These are phyloP conservation scores for Drosophila parvula DNA, from an alignment of 1,140 invertebrate species.

Conservation along the genomic window DNA sequence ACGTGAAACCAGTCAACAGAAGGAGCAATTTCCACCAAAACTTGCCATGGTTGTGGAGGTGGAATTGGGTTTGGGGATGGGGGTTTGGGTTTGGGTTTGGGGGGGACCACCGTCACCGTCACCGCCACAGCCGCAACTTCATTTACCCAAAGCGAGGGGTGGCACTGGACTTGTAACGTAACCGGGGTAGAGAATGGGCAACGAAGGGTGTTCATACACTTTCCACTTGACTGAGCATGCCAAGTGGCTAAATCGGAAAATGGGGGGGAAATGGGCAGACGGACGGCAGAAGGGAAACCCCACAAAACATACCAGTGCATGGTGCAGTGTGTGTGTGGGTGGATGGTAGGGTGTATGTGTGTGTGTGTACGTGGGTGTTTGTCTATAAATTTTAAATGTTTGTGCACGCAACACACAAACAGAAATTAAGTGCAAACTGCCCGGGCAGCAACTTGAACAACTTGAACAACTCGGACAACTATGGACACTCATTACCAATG, in stretches of 20 bases:
- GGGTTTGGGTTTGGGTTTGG: neutral
- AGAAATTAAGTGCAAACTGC: slow-evolving; percentile 52
- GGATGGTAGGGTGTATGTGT: no score
- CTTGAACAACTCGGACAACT: slow-evolving; percentile 40
- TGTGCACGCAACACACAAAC: slow-evolving; percentile 51
- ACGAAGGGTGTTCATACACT: slow-evolving; percentile 24
- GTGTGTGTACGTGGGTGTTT: slow-evolving; percentile 7
- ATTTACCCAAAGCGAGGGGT: slow-evolving; percentile 22
- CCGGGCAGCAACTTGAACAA: slow-evolving; percentile 48
- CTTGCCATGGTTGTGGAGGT: neutral
- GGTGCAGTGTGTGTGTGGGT: slow-evolving; percentile 3
- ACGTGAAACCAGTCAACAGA: slow-evolving; percentile 46
- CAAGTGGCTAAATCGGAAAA: slow-evolving; percentile 46
- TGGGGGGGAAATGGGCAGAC: no score
- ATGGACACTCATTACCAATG: slow-evolving; percentile 50
- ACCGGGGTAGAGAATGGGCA: neutral
- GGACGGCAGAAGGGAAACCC: no score
- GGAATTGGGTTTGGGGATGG: no score
- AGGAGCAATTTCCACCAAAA: slow-evolving; percentile 35
- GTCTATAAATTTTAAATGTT: slow-evolving; percentile 57
- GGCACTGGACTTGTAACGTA: slow-evolving; percentile 10
- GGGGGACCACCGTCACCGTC: neutral
- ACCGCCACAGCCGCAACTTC: slow-evolving; percentile 18
- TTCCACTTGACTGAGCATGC: slow-evolving; percentile 53
- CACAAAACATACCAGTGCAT: neutral